Evolutionary conservation across 1,140 invertebrate species (phyloP).

Genomic region (Cyrtorhinus lividipennis): DNA sequence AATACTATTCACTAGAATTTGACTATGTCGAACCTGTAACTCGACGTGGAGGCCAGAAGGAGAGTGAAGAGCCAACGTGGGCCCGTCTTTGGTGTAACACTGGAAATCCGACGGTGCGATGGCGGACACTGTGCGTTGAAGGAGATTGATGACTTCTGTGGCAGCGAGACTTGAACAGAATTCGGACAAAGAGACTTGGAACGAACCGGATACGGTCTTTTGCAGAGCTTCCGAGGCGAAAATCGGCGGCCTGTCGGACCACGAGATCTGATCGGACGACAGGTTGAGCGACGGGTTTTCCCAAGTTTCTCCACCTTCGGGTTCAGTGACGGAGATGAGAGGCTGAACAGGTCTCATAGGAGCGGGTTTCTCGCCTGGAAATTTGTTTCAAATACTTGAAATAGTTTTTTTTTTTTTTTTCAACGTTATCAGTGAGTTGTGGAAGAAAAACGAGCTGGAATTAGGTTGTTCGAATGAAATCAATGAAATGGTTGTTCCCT

Average conservation of each 20-base stretch:
- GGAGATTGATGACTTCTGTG: slow-evolving; percentile 59
- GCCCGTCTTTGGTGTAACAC: slow-evolving; percentile 29
- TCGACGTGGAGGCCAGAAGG: slow-evolving; percentile 21
- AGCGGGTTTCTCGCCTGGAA: slow-evolving; percentile 3
- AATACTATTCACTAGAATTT: too few relatives aligned
- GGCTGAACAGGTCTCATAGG: background rate
- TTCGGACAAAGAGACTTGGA: slow-evolving; percentile 59
- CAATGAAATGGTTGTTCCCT: too few relatives aligned
- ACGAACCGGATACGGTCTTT: slow-evolving; percentile 33
- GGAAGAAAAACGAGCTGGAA: too few relatives aligned
- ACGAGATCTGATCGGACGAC: background rate
- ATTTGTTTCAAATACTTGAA: too few relatives aligned
- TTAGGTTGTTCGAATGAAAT: too few relatives aligned
- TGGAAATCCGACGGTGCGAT: slow-evolving; percentile 57
- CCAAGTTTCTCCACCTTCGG: slow-evolving; percentile 16
- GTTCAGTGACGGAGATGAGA: slow-evolving; percentile 21
- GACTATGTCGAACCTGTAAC: slow-evolving; percentile 14
- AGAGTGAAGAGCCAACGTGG: slow-evolving; percentile 24
- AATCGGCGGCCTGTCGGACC: slow-evolving; percentile 3
- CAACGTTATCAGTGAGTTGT: too few relatives aligned
- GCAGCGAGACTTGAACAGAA: slow-evolving; percentile 49
- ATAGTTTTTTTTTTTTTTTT: too few relatives aligned
- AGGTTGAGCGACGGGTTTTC: background rate
- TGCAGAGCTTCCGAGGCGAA: slow-evolving; percentile 26
- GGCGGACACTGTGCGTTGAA: slow-evolving; percentile 67